phyloP scores from a whole-genome alignment of 2,888 invertebrate species.

The Coelinius sp. region DNA sequence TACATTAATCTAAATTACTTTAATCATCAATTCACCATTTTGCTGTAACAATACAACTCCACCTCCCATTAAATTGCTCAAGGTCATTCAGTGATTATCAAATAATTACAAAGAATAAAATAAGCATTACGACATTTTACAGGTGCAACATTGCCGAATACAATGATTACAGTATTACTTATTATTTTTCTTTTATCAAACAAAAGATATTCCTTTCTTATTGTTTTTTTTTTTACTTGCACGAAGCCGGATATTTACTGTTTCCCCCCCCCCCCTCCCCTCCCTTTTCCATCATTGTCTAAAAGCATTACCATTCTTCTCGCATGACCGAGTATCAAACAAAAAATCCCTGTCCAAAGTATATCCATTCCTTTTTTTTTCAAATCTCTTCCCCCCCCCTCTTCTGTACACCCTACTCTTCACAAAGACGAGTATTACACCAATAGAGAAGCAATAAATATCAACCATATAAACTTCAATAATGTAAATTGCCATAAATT shows the following conservation, averaged over 20 bases:
- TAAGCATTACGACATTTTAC: slow-evolving; percentile 2
- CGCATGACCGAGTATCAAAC: slow-evolving; percentile 36
- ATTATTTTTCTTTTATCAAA: slow-evolving; percentile 4
- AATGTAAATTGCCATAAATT: slow-evolving; percentile 25
- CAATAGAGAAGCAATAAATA: slow-evolving; percentile 2
- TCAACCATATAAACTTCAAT: slow-evolving; percentile 10
- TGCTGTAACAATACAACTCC: background rate
- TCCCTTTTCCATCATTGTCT: slow-evolving; percentile 32
- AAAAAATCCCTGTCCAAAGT: slow-evolving; percentile 30
- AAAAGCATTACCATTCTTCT: slow-evolving; percentile 32
- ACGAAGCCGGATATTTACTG: slow-evolving; percentile 35
- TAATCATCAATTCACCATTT: background rate
- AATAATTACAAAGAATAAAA: slow-evolving; percentile 3
- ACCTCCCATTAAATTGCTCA: background rate
- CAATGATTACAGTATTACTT: background rate
- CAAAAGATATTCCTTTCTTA: slow-evolving; percentile 10
- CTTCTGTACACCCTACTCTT: slow-evolving; percentile 16
- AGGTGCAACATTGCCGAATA: slow-evolving; percentile 2
- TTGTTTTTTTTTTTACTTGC: slow-evolving; percentile 22
- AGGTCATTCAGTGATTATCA: slow-evolving; percentile 6
- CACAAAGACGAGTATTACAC: background rate
- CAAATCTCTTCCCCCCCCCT: slow-evolving; percentile 13
- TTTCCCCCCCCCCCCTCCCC: slow-evolving; percentile 26
- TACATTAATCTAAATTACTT: background rate
- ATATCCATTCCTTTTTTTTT: slow-evolving; percentile 27